Percentiles rank a stretch among this genome's conserved stretches.
Evolutionary conservation across 1,140 invertebrate genomes (phyloP).

Genomic region (Microplitis mediator): DNA sequence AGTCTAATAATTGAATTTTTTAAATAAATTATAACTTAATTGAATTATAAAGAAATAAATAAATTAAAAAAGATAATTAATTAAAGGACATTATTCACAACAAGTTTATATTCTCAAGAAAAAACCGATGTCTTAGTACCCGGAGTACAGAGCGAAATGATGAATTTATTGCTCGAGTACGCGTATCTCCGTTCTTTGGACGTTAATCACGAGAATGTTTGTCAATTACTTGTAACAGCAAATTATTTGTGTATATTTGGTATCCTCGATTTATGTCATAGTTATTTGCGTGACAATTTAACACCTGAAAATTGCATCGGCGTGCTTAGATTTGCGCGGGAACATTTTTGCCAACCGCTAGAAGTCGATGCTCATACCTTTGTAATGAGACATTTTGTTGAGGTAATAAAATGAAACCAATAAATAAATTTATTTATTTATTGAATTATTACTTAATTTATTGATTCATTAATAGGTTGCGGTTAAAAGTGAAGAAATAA

Average conservation of each 20-base stretch:
- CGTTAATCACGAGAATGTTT: conserved; percentile 77
- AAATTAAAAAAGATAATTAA: no score
- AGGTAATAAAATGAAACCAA: conserved; percentile 53
- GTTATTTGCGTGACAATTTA: conserved; percentile 71
- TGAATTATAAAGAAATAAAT: no score
- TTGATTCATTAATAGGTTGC: conserved; percentile 52
- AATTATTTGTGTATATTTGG: conserved; percentile 83
- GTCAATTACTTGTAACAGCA: conserved; percentile 74
- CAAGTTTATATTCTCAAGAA: conserved; percentile 70
- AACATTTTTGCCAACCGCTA: conserved; percentile 75
- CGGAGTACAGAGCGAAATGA: conserved; percentile 75
- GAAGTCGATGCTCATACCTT: conserved; percentile 72
- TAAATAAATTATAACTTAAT: no score
- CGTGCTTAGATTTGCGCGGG: conserved; percentile 78
- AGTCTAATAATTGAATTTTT: no score
- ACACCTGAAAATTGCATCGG: conserved; percentile 80
- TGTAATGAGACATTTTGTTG: conserved; percentile 75
- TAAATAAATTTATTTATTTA: not conserved
- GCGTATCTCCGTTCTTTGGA: conserved; percentile 77
- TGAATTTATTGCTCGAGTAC: conserved; percentile 79
- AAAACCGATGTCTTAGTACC: conserved; percentile 75
- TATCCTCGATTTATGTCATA: conserved; percentile 77
- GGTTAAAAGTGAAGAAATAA: conserved; percentile 73
- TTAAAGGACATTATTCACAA: conserved; percentile 81
- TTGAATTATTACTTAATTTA: not conserved